Base-by-base conservation (phyloP, 2,797 vertebrate genomes). In the Sorex maritimensis region DNA sequence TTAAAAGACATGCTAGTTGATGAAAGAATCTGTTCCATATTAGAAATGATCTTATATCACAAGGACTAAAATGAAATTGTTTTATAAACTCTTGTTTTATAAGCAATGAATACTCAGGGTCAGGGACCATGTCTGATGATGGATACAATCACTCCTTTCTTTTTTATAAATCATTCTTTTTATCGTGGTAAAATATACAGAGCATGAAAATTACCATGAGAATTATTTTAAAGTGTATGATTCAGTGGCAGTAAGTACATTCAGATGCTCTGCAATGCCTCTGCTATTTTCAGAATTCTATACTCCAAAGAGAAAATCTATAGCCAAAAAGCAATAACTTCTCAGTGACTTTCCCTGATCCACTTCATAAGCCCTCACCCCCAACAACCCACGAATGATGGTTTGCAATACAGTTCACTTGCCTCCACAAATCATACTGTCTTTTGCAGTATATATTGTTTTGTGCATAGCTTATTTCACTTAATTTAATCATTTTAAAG, bases 21-120 rank as follows among this genome's bases (percentile, higher is more conserved):
- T 26, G 72, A 30, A 61, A 94, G 69, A 72, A 90, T 11, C 49
- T 75, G 28, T 68, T 87, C 52, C 81, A 21, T 14, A 79, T 85
- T 73, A 63, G 15, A 81, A 78, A 93, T 68, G 5, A 95, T 67
- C 81, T 80, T 5, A 52, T 90, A 84, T 86, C 10, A 15, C 81
- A 58, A 90, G 44, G 83, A 86, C 6, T 23, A 61, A 61, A 61
- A 61, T 61, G 21, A 61, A 21, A 61, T 61, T 61, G 58, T 21
- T 21, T 21, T 61, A 61, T 19, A 61, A 61, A 61, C 58, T 21
- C 17, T 61, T 61, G 58, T 61, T 61, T 61, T 61, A 19, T 61
- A 61, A 86, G 24, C 7, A 77, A 41, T 34, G 82, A 49, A 28
- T 38, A 34, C 34, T 81, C 23, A 74, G 83, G 63, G 85, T 81